These are phyloP conservation scores for Corythaixoides concolor DNA, from an alignment of 2,113 vertebrate species.

Conservation along the genomic window DNA sequence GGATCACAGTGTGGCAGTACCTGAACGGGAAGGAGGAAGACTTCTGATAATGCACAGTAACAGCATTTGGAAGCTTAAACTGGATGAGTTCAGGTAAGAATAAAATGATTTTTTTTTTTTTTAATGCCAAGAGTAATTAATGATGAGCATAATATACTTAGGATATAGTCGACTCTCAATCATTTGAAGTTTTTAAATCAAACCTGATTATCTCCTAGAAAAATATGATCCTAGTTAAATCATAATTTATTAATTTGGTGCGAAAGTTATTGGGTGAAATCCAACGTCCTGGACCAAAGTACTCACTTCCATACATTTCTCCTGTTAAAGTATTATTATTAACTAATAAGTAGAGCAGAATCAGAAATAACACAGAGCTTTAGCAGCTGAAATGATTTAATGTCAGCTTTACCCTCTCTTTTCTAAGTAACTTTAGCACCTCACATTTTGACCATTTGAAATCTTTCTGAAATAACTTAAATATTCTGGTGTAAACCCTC, in stretches of 20 bases:
- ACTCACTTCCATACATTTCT: conserved; percentile 5
- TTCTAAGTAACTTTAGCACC: neutral
- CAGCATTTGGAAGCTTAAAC: neutral
- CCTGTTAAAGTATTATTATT: conserved; percentile 35
- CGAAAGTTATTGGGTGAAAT: conserved; percentile 46
- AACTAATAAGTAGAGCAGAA: conserved; percentile 35
- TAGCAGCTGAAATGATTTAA: neutral
- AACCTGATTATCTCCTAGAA: conserved; percentile 50
- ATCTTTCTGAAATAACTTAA: neutral
- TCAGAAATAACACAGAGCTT: neutral
- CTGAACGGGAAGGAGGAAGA: neutral
- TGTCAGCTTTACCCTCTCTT: neutral
- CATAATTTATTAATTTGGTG: conserved; percentile 49
- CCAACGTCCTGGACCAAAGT: conserved; percentile 43
- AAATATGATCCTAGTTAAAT: conserved; percentile 43
- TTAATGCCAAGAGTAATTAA: conserved; percentile 31
- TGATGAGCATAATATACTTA: conserved; percentile 37
- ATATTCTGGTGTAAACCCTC: neutral
- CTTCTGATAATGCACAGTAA: neutral
- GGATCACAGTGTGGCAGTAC: neutral
- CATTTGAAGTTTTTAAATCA: conserved; percentile 65
- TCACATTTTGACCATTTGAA: neutral
- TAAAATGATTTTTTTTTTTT: conserved; percentile 8
- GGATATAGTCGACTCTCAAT: conserved; percentile 30
- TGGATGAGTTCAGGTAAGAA: neutral